Base-by-base conservation (phyloP, 2,888 invertebrate species). In the Lochmaea crataegi region DNA sequence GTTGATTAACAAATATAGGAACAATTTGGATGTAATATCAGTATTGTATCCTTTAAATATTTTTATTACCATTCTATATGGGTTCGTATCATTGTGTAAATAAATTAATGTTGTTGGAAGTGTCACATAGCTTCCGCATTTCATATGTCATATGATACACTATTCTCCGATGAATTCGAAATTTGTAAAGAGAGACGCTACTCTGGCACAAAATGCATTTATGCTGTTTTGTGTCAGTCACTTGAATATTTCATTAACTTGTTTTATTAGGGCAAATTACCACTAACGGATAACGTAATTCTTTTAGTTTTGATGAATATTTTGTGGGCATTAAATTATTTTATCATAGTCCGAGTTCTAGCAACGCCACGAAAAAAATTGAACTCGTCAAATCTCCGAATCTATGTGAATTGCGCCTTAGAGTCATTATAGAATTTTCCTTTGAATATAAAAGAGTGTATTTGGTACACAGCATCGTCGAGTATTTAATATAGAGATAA, bases 81-180 rank as follows among this genome's bases (percentile, higher is more conserved):
- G 42, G 10, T 11, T 11, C 42, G 41, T 14, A 60, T 32, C 16
- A 38, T 65, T 42, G 32, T 60, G 42, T 65, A 16, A 64, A 58
- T 67, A 51, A 41, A 42, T 56, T 51, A 63, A 51, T 72, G 42
- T 67, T 63, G 51, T 45, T 11, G 58, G 38, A 38, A 18, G 64
- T 64, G 64, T 61, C 51, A 58, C 65, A 65, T 45, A 68, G 57
- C 26, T 61, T 60, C 48, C 65, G 32, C 68, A 68, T 68, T 65
- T 48, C 57, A 70, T 42, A 48, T 71, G 56, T 66, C 65, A 67
- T 61, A 48, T 45, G 32, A 48, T 65, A 65, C 58, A 42, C 66
- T 38, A 58, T 56, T 71, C 60, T 71, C 71, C 66, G 66, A 66
- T 66, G 71, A 53, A 26, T 71, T 63, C 61, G 41, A 18, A 42